A percentile compares a stretch with the other conserved stretches of the same genome.
Evolutionary conservation across 2,888 invertebrate genomes (phyloP).

Genomic region (Aethes cnicana): DNA sequence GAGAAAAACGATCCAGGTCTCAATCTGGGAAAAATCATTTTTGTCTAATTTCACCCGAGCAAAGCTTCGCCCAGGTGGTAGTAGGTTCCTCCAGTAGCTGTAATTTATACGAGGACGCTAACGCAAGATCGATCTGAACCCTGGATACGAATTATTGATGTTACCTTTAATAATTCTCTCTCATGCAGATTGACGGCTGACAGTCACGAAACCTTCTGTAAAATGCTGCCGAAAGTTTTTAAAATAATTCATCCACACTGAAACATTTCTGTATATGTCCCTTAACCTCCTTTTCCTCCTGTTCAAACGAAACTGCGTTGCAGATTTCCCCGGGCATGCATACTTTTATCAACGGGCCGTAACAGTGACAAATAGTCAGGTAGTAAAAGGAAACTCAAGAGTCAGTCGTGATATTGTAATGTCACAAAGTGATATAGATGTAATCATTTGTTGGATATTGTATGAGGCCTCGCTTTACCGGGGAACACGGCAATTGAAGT

Average conservation of each 20-base stretch:
- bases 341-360: conserved; percentile 43
- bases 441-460: conserved; percentile 35
- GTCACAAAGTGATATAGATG: conserved; percentile 31
- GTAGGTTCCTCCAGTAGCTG: too few species aligned
- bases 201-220: neutral
- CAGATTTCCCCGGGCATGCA: conserved; percentile 51
- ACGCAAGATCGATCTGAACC: neutral
- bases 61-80: too few species aligned
- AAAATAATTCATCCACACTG: conserved; percentile 32
- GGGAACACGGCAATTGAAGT: conserved; percentile 25
- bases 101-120: conserved; percentile 7
- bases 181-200: neutral
- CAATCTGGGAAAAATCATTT: too few species aligned
- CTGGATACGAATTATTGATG: conserved; percentile 12
- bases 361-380: conserved; percentile 15
- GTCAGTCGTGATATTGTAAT: conserved; percentile 37
- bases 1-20: too few species aligned
- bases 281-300: conserved; percentile 10
- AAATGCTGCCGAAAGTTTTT: conserved; percentile 7
- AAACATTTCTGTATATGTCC: conserved; percentile 23
- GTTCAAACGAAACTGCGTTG: conserved; percentile 24
- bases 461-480: conserved; percentile 29
- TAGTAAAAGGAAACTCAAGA: conserved; percentile 34
- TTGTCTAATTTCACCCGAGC: too few species aligned
- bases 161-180: conserved; percentile 4